phyloP scores from a whole-genome alignment of 1,140 invertebrate genomes.

The Diorhabda elongata region DNA sequence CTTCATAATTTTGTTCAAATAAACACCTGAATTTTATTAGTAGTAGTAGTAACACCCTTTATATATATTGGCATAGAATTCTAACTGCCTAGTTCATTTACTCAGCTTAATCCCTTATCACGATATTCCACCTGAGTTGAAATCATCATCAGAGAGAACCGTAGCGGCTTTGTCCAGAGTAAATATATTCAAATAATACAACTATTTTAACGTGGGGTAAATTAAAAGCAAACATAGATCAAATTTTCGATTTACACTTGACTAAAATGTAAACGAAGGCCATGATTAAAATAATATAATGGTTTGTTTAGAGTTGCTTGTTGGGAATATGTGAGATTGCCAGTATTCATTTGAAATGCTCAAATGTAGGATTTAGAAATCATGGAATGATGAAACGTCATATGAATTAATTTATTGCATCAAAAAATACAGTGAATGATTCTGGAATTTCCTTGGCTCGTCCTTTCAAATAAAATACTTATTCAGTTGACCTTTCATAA shows the following conservation, averaged over 20 bases:
- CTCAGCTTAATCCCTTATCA: neutral
- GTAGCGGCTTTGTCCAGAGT: neutral
- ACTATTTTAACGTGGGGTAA: neutral
- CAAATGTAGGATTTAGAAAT: too few species aligned
- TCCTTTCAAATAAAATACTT: too few species aligned
- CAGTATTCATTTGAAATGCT: neutral
- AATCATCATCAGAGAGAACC: neutral
- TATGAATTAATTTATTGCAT: too few species aligned
- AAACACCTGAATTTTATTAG: too few species aligned
- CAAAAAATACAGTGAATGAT: too few species aligned
- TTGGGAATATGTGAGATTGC: neutral
- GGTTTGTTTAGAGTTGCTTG: neutral
- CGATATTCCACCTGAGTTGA: neutral
- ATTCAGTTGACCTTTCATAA: too few species aligned
- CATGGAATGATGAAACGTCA: too few species aligned
- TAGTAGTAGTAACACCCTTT: too few species aligned
- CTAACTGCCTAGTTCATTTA: too few species aligned
- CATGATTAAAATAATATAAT: neutral
- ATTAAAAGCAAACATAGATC: neutral
- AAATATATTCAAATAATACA: constrained; percentile 3
- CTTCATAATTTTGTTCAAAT: too few species aligned
- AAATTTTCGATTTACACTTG: constrained; percentile 1
- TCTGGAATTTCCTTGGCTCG: too few species aligned
- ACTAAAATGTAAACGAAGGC: constrained; percentile 2
- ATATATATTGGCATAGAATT: too few species aligned